Evolutionary conservation across 2,113 vertebrate species (phyloP).

Genomic region (Manacus vitellinus): DNA sequence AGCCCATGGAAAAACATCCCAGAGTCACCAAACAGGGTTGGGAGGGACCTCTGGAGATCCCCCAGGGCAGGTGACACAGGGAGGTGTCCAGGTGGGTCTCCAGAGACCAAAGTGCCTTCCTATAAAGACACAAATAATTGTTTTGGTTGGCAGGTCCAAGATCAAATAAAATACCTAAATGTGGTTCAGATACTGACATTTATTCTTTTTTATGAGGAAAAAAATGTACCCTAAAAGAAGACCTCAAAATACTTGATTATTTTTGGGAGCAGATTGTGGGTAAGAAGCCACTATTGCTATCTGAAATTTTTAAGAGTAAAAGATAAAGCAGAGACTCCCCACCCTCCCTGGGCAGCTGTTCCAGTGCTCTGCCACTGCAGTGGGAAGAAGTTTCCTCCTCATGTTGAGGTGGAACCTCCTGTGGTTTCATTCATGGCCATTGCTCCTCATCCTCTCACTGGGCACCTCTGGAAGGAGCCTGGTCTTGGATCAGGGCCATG

Average conservation of each 20-base stretch:
- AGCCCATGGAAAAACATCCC: neutral
- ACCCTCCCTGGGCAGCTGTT: neutral
- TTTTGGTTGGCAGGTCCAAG: slow-evolving; percentile 31
- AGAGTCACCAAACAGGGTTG: neutral
- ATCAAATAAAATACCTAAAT: slow-evolving; percentile 33
- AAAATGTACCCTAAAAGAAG: slow-evolving; percentile 17
- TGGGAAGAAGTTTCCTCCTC: neutral
- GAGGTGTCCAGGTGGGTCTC: too few relatives aligned
- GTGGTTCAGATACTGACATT: slow-evolving; percentile 7
- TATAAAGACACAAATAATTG: slow-evolving; percentile 38
- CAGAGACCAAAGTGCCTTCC: slow-evolving; percentile 1
- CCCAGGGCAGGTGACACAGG: neutral
- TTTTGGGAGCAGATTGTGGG: neutral
- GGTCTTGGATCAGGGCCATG: neutral
- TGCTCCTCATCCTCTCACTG: neutral
- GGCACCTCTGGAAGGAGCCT: neutral
- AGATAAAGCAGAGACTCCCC: neutral
- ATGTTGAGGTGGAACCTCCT: neutral
- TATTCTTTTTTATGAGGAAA: slow-evolving; percentile 30
- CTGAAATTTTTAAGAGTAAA: neutral
- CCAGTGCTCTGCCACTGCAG: neutral
- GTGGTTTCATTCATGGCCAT: neutral
- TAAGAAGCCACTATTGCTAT: neutral
- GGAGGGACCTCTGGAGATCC: neutral
- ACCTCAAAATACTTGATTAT: neutral